phyloP scores from a whole-genome alignment of 2,888 invertebrate species.

The Drepanosiphum platanoidis region DNA sequence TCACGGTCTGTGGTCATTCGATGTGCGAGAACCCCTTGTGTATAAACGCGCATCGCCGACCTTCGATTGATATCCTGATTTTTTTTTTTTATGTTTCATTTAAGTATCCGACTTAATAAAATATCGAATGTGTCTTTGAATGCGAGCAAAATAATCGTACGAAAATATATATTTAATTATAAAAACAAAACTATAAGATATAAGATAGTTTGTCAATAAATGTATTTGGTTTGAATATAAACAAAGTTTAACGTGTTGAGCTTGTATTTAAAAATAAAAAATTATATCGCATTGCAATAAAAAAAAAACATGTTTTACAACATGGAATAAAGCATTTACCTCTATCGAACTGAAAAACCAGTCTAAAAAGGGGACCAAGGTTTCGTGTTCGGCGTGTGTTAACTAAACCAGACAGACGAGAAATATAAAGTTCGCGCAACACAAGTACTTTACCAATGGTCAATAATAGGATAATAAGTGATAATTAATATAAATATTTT shows the following conservation, averaged over 20 bases:
- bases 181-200: not conserved
- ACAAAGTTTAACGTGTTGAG: not conserved
- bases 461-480: not conserved
- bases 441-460: not conserved
- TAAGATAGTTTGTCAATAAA: too few relatives aligned
- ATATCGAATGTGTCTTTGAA: not conserved
- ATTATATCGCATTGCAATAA: not conserved
- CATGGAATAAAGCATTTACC: not conserved
- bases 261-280: not conserved
- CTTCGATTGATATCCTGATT: slow-evolving; percentile 52
- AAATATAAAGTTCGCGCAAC: not conserved
- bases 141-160: not conserved
- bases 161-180: not conserved
- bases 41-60: slow-evolving; percentile 27
- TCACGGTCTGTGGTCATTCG: slow-evolving; percentile 56
- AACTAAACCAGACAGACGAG: slow-evolving; percentile 37
- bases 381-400: slow-evolving; percentile 12
- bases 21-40: slow-evolving; percentile 43
- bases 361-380: slow-evolving; percentile 44
- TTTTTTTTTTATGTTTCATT: slow-evolving; percentile 8
- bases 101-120: slow-evolving; percentile 12
- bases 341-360: slow-evolving; percentile 48
- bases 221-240: too few relatives aligned
- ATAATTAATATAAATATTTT: not conserved
- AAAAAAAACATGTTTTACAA: slow-evolving; percentile 7